Base-by-base conservation (phyloP, 2,888 invertebrate species). In the Leucoma salicis region DNA sequence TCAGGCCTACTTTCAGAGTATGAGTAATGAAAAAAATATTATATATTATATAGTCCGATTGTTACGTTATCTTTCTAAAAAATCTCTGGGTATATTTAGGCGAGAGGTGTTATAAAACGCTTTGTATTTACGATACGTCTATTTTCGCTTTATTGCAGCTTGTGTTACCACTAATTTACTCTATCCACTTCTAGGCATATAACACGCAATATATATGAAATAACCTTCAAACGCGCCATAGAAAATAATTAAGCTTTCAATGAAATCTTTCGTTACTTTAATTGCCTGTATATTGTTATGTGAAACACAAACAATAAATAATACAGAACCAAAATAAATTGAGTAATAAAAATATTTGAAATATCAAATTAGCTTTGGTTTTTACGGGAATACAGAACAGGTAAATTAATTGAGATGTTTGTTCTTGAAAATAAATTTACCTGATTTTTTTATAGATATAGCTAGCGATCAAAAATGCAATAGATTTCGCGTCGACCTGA, bases 61-160 rank as follows among this genome's bases (percentile, higher is more conserved):
- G 10, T 8, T 25, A 10, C 29, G 62, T 69, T 74, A 75, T 75
- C 74, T 62, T 38, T 39, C 51, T 52, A 65, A 57, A 55, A 58
- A 68, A 74, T 73, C 68, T 58, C 53, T 43, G 53, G 57, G 64
- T 53, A 57, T 63, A 66, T 70, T 61, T 42, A 50, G 46, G 56
- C 62, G 54, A 63, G 62, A 54, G 63, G 67, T 57, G 70, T 70
- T 72, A 66, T 77, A 74, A 76, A 77, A 66, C 70, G 71, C 64
- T 77, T 70, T 63, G 64, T 72, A 69, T 75, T 77, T 76, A 76
- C 70, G 68, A 74, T 74, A 74, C 73, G 64, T 70, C 72, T 70
- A 75, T 75, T 74, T 71, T 67, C 47, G 56, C 64, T 74, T 74
- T 74, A 77, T 73, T 66, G 53, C 74, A 64, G 63, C 66, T 71